Evolutionary conservation across 2,797 vertebrate genomes (phyloP).

Genomic region (Falco biarmicus): DNA sequence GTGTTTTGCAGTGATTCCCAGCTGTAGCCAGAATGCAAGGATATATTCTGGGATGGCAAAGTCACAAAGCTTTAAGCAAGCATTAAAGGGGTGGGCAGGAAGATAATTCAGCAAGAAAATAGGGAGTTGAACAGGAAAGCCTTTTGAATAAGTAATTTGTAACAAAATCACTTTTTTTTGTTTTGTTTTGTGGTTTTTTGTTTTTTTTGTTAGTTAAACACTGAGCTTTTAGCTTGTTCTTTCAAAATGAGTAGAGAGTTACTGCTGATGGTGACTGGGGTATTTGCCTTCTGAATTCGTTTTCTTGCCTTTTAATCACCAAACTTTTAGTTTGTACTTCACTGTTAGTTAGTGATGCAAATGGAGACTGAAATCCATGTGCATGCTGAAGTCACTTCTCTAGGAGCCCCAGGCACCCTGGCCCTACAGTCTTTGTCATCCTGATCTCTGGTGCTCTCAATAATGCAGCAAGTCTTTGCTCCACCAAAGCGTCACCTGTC

Average conservation of each 20-base stretch:
- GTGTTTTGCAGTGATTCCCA: neutral
- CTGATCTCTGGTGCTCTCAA: conserved; percentile 74
- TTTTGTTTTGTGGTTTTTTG: neutral
- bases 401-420: conserved; percentile 76
- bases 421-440: conserved; percentile 75
- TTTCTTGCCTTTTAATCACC: neutral
- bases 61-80: conserved; percentile 5
- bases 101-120: conserved; percentile 26
- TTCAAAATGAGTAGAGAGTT: neutral
- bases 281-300: neutral
- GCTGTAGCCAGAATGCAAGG: neutral
- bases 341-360: conserved; percentile 61
- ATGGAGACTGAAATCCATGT: conserved; percentile 70
- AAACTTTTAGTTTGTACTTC: conserved; percentile 34
- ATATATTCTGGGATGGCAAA: neutral
- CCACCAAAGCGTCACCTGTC: conserved; percentile 90
- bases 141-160: conserved; percentile 39
- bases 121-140: conserved; percentile 26
- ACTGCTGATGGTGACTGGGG: neutral
- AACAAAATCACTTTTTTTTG: neutral
- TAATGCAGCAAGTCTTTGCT: conserved; percentile 82
- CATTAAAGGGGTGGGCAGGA: neutral
- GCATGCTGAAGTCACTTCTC: conserved; percentile 69
- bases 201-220: neutral
- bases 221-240: neutral